Conservation (phyloP, 2,888 invertebrate species). For the Coecobrya sp. region DNA sequence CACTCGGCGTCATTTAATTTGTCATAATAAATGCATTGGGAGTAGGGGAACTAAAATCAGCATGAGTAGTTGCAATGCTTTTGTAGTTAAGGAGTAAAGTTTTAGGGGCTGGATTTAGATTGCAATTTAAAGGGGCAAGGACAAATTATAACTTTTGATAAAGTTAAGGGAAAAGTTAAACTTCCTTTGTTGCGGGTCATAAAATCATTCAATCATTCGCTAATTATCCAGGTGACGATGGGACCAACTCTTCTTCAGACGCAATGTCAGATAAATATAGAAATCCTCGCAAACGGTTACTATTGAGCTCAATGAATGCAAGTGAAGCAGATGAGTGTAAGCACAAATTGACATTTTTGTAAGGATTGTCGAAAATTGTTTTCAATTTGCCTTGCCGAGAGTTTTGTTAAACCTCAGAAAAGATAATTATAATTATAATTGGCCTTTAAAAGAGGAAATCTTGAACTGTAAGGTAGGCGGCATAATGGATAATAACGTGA, state of each 20-base stretch:
- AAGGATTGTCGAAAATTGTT: neutral
- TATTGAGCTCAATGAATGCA: conserved; percentile 66
- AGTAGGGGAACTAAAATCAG: no score
- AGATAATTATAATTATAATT: neutral
- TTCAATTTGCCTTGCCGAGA: neutral
- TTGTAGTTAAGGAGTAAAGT: no score
- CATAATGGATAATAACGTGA: conserved; percentile 27
- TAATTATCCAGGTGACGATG: conserved; percentile 44
- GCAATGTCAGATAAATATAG: conserved; percentile 54
- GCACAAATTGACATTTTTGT: neutral
- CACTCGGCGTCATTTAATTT: no score
- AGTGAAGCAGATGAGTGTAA: conserved; percentile 37
- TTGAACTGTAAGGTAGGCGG: neutral
- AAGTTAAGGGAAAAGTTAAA: no score
- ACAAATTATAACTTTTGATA: no score
- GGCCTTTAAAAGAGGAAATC: neutral
- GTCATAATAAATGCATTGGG: no score
- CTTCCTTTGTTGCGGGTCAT: no score
- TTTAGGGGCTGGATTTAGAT: no score
- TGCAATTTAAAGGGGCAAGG: no score
- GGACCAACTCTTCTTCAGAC: conserved; percentile 42
- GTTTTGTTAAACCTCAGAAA: neutral
- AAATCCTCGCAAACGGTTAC: conserved; percentile 67
- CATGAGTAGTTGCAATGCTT: no score
- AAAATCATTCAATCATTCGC: neutral